Percentiles rank a stretch among this genome's conserved stretches.
Evolutionary conservation across 1,140 invertebrate genomes (phyloP).

Genomic region (Camponotus pennsylvanicus): DNA sequence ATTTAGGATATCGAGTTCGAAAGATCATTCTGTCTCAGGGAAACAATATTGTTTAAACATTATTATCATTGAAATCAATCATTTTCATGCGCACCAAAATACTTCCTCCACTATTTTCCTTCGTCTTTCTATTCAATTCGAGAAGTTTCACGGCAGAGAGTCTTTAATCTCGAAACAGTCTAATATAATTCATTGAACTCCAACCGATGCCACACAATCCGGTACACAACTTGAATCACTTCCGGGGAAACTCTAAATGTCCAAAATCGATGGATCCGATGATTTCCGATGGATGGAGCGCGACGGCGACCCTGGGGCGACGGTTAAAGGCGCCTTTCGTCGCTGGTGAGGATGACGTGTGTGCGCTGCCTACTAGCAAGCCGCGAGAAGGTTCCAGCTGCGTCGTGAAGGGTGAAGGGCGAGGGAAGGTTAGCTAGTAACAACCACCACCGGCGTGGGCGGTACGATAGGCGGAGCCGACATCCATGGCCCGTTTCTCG

Average conservation of each 20-base stretch:
- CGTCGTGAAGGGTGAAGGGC: conserved; percentile 67
- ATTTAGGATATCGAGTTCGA: not conserved
- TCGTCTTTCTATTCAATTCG: not conserved
- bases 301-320: conserved; percentile 56
- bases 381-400: conserved; percentile 69
- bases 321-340: conserved; percentile 68
- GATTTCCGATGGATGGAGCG: conserved; percentile 56
- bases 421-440: conserved; percentile 68
- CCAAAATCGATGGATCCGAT: conserved; percentile 18
- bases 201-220: conserved; percentile 5
- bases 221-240: conserved; percentile 42
- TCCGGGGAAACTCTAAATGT: not conserved
- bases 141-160: not conserved
- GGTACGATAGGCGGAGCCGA: conserved; percentile 70
- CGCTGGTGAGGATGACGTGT: conserved; percentile 72
- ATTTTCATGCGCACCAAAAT: not conserved
- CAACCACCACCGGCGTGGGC: conserved; percentile 68
- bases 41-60: conserved; percentile 8
- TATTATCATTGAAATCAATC: not conserved
- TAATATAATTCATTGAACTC: conserved; percentile 2
- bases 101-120: not conserved
- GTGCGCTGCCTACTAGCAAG: conserved; percentile 71
- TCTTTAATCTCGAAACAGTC: not conserved
- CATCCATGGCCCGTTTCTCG: conserved; percentile 62
- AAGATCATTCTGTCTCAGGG: not conserved